Evolutionary conservation across 2,888 invertebrate genomes (phyloP).

Genomic region (Drosophila macrospina): DNA sequence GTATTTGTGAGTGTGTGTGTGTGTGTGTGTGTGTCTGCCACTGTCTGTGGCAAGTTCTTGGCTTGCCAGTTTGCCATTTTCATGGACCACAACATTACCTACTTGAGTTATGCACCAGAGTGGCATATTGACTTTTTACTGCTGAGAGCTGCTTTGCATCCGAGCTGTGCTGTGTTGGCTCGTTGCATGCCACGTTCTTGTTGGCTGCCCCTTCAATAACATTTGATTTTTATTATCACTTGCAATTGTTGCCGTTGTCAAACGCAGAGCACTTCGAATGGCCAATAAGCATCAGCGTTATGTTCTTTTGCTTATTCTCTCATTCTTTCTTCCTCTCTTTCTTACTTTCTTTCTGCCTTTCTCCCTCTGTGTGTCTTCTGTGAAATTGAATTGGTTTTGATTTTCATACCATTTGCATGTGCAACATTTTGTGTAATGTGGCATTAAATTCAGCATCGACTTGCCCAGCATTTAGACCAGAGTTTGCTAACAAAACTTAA

Average conservation of each 20-base stretch:
- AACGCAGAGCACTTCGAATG: constrained; percentile 39
- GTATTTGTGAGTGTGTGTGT: background rate
- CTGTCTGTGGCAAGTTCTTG: constrained; percentile 36
- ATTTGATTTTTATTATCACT: constrained; percentile 77
- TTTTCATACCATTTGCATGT: constrained; percentile 35
- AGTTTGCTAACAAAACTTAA: constrained; percentile 69
- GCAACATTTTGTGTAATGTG: constrained; percentile 44
- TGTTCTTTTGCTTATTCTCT: constrained; percentile 1
- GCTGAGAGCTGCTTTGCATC: constrained; percentile 34
- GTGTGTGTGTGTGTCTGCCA: background rate
- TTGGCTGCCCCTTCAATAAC: constrained; percentile 55
- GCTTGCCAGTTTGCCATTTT: constrained; percentile 46
- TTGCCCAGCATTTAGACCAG: constrained; percentile 36
- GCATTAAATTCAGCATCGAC: constrained; percentile 55
- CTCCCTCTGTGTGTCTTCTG: background rate
- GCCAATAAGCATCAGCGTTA: constrained; percentile 64
- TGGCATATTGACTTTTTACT: constrained; percentile 70
- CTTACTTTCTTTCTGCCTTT: background rate
- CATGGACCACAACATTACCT: constrained; percentile 60
- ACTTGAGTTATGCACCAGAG: constrained; percentile 68
- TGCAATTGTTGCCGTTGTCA: constrained; percentile 62
- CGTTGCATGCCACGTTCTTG: constrained; percentile 20
- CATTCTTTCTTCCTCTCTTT: background rate
- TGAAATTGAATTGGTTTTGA: constrained; percentile 68
- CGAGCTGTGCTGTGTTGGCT: constrained; percentile 13